phyloP scores from a whole-genome alignment of 1,140 invertebrate species.

The Amyelois transitella region DNA sequence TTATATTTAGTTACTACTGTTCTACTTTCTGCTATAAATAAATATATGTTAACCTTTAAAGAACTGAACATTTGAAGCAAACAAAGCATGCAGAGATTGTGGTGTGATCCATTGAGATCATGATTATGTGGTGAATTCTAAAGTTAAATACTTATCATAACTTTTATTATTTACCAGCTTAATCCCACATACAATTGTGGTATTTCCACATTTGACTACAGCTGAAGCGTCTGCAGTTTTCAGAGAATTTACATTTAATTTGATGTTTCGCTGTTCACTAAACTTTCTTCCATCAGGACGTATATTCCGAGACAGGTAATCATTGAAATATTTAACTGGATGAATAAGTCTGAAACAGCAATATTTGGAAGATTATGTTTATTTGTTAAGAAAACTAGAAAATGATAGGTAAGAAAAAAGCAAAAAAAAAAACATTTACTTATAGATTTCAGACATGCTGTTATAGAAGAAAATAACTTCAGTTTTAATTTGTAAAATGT shows the following conservation, averaged over 20 bases:
- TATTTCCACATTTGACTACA: slow-evolving; percentile 62
- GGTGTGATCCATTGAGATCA: no score
- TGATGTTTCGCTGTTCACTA: slow-evolving; percentile 49
- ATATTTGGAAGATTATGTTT: no score
- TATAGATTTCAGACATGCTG: slow-evolving; percentile 46
- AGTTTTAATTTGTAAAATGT: background rate
- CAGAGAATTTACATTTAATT: slow-evolving; percentile 53
- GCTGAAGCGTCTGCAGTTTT: slow-evolving; percentile 55
- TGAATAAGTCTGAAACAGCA: slow-evolving; percentile 49
- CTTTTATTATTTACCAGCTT: slow-evolving; percentile 42
- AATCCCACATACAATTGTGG: slow-evolving; percentile 57
- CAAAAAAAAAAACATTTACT: no score
- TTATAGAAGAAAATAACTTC: background rate
- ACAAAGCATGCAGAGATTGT: no score
- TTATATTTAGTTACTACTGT: no score
- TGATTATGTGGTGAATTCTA: no score
- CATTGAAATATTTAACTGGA: slow-evolving; percentile 58
- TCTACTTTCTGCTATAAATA: no score
- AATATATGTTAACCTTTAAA: no score
- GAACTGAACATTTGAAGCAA: no score
- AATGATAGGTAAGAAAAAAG: no score
- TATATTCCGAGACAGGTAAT: slow-evolving; percentile 46
- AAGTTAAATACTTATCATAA: no score
- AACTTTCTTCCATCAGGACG: slow-evolving; percentile 55
- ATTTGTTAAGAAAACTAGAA: no score